Evolutionary conservation across 2,113 vertebrate genomes (phyloP).

Genomic region (Psophia crepitans): DNA sequence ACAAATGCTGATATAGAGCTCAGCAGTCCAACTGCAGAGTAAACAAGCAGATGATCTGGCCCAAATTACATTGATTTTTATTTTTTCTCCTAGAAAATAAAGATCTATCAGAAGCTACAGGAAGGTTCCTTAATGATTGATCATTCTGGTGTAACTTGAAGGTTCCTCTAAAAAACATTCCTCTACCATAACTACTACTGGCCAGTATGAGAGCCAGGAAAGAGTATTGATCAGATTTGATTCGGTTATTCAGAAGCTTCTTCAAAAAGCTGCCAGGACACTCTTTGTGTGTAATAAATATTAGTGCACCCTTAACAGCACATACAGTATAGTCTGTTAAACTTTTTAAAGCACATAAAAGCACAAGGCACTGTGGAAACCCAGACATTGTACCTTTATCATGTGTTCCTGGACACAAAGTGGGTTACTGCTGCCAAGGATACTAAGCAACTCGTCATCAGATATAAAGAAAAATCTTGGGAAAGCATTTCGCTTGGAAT

Average conservation of each 20-base stretch:
- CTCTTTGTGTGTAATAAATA: background rate
- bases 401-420: conserved; percentile 95
- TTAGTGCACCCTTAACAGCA: background rate
- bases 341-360: background rate
- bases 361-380: background rate
- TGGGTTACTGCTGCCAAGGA: conserved; percentile 88
- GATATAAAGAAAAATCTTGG: conserved; percentile 98
- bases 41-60: background rate
- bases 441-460: conserved; percentile 94
- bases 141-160: background rate
- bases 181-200: background rate
- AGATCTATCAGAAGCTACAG: background rate
- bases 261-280: background rate
- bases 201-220: background rate
- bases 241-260: background rate
- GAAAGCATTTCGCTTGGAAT: conserved; percentile 92
- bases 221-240: background rate
- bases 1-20: background rate
- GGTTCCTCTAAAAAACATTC: background rate
- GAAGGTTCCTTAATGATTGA: background rate
- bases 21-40: background rate
- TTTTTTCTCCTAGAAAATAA: background rate
- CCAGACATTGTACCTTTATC: conserved; percentile 82
- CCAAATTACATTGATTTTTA: background rate
- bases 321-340: background rate